Percentiles rank a stretch among this genome's conserved stretches.
Conservation (phyloP, 1,140 invertebrate species). For the Halotydeus destructor region DNA sequence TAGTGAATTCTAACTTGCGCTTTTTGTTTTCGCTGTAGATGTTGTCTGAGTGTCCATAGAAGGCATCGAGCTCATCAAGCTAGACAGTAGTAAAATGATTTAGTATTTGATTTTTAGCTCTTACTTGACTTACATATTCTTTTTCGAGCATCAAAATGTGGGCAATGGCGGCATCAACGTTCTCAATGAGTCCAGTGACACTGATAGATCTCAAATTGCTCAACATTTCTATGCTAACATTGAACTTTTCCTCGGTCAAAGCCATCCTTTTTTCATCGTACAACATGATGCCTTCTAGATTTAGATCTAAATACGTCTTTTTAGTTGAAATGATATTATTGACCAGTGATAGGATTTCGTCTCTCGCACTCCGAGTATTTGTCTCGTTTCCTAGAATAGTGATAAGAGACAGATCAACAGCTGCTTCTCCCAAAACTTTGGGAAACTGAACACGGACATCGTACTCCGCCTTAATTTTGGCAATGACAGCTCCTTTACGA, state of each 20-base stretch:
- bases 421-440: too few relatives aligned
- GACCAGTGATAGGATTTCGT: conserved; percentile 78
- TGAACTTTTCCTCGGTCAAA: conserved; percentile 47
- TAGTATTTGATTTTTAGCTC: too few relatives aligned
- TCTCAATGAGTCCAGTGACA: conserved; percentile 64
- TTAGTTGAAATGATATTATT: conserved; percentile 61
- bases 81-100: too few relatives aligned
- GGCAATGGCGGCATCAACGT: conserved; percentile 68
- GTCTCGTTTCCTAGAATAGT: conserved; percentile 80
- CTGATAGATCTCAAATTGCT: conserved; percentile 58
- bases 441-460: conserved; percentile 82
- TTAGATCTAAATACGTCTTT: conserved; percentile 60
- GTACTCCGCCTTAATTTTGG: conserved; percentile 56
- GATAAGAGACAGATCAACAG: too few relatives aligned
- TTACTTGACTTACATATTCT: conserved; percentile 42
- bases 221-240: conserved; percentile 53
- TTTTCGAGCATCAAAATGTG: conserved; percentile 70
- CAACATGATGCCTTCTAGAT: conserved; percentile 56
- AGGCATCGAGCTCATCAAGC: too few relatives aligned
- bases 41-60: too few relatives aligned
- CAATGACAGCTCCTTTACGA: conserved; percentile 54
- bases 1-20: too few relatives aligned
- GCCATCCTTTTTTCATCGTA: conserved; percentile 80
- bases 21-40: too few relatives aligned
- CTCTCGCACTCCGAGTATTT: conserved; percentile 54